Evolutionary conservation across 2,113 vertebrate genomes (phyloP), one percentile per base, ranked within the genome.

Genomic region (Passer montanus): DNA sequence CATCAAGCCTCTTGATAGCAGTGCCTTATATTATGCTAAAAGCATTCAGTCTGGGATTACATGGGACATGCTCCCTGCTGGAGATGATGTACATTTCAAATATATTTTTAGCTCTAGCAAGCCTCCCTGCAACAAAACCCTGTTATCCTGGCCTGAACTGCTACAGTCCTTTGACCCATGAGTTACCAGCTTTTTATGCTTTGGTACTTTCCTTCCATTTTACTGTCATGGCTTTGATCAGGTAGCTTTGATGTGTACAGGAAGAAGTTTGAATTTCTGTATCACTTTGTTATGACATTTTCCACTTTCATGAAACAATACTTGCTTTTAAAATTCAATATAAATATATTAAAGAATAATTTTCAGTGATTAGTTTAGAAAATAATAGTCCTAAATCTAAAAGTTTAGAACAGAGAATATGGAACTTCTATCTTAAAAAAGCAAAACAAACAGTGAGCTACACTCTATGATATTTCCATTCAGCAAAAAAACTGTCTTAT

Each of bases 1-100:
- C 28, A 23, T 66, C 64, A 80, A 33, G 8, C 6, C 9, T n/a
- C 11, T 59, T 68, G 53, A 21, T 64, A 64, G 18, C 70, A 56
- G 21, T 64, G 21, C 3, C 21, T 66, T 56, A 80, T 59, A 50
- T 76, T 23, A 47, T 21, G 24, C 20, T 53, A 67, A 67, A 59
- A 33, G 24, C 4, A 44, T 58, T 67, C 28, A 53, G 0, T 62
- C 19, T 37, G 37, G 10, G 15, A 53, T 44, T 66, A 13, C 23
- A 27, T 5, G 6, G 22, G 47, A 13, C 30, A 22, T 0, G 1
- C 6, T 77, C 3, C 3, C 27, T 49, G 19, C 22, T 80, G 13
- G 33, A 60, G 44, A 55, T n/a, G 23, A 21, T 46, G 44, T 22
- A 26, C 7, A 35, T 77, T 93, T 73, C 30, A 68, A 75, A 86